Percentiles rank a stretch among this genome's conserved stretches.
Evolutionary conservation across 2,888 invertebrate genomes (phyloP).

Genomic region (Trileptium ribeirensis): DNA sequence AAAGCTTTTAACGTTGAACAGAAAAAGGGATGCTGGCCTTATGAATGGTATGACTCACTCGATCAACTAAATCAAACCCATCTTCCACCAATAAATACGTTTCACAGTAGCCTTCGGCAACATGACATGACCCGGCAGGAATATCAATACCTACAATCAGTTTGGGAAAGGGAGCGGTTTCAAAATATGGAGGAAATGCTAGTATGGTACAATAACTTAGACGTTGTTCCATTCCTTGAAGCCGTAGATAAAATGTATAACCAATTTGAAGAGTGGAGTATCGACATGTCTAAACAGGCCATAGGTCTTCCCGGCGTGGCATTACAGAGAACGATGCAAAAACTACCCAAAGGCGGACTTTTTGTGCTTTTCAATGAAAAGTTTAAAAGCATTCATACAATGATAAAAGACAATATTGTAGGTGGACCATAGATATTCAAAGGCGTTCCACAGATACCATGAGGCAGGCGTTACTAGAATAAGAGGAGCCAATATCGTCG

Average conservation of each 20-base stretch:
- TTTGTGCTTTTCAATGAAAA: too few species aligned
- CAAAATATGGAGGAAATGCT: constrained; percentile 17
- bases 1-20: not conserved
- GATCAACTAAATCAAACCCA: not conserved
- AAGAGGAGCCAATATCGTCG: not conserved
- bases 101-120: not conserved
- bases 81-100: not conserved
- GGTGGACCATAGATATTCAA: not conserved
- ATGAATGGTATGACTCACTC: not conserved
- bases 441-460: not conserved
- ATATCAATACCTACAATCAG: not conserved
- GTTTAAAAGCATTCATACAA: too few species aligned
- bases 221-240: too few species aligned
- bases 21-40: not conserved
- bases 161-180: not conserved
- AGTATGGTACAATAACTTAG: too few species aligned
- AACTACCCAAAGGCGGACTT: constrained; percentile 2
- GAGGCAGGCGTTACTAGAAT: too few species aligned
- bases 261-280: constrained; percentile 2
- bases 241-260: constrained; percentile 33
- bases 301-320: constrained; percentile 24
- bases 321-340: constrained; percentile 28
- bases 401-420: not conserved
- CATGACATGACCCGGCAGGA: not conserved
- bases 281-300: constrained; percentile 21